Conservation (phyloP, 2,888 invertebrate species). For the Platypus cylindrus region DNA sequence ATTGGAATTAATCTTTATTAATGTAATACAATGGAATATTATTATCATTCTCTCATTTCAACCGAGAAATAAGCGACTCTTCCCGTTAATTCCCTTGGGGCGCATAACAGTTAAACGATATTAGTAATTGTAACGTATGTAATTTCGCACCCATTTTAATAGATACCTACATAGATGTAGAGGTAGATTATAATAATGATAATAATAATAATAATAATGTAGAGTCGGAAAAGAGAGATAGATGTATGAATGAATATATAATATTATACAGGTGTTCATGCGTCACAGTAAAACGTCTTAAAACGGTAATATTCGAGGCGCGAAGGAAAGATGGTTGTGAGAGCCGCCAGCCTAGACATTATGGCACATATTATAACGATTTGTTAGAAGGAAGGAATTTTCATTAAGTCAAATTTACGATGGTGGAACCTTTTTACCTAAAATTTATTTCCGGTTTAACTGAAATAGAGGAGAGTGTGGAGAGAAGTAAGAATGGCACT, state of each 20-base stretch:
- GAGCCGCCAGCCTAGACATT: constrained; percentile 12
- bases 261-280: constrained; percentile 25
- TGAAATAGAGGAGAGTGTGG: constrained; percentile 8
- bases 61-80: too few species aligned
- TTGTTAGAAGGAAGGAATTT: constrained; percentile 17
- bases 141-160: not conserved
- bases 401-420: constrained; percentile 18
- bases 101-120: too few species aligned
- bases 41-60: too few species aligned
- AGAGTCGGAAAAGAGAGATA: too few species aligned
- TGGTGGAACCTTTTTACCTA: constrained; percentile 15
- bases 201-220: too few species aligned
- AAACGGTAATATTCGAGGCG: constrained; percentile 13
- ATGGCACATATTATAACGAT: constrained; percentile 18
- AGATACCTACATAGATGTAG: constrained; percentile 2
- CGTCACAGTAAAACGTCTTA: constrained; percentile 21
- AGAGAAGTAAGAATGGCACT: too few species aligned
- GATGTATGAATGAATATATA: not conserved
- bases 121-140: too few species aligned
- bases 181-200: too few species aligned
- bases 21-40: too few species aligned
- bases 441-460: constrained; percentile 17
- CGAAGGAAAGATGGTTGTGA: constrained; percentile 7
- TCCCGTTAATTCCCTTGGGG: too few species aligned
- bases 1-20: too few species aligned